Conservation (phyloP, 2,113 vertebrate genomes). For the Perca flavescens region DNA sequence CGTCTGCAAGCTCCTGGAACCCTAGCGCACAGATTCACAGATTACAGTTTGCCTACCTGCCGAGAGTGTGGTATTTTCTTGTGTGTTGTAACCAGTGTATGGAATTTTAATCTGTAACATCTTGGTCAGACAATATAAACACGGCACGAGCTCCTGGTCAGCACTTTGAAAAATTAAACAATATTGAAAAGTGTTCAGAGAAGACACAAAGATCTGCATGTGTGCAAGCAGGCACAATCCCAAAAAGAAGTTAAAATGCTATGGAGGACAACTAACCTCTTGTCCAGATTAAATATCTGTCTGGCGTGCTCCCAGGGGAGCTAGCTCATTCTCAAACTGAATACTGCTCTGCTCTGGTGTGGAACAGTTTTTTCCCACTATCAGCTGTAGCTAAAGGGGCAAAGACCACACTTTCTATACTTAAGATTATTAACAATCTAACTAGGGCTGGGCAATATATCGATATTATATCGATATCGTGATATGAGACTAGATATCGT, state of each 20-base stretch:
- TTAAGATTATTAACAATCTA: background rate
- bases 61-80: conserved; percentile 5
- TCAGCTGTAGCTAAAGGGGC: conserved; percentile 11
- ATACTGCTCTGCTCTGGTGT: conserved; percentile 40
- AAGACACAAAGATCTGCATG: background rate
- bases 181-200: background rate
- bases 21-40: background rate
- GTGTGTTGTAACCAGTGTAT: background rate
- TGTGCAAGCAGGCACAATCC: background rate
- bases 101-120: conserved; percentile 47
- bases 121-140: conserved; percentile 25
- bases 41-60: conserved; percentile 12
- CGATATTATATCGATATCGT: too few relatives aligned
- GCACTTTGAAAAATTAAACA: background rate
- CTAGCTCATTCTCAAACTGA: conserved; percentile 41
- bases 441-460: background rate
- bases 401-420: background rate
- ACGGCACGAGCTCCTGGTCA: background rate
- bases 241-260: background rate
- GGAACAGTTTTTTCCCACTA: conserved; percentile 41
- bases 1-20: background rate
- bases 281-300: conserved; percentile 63
- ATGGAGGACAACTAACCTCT: conserved; percentile 55
- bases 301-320: conserved; percentile 39
- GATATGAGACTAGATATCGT: too few relatives aligned